These are phyloP conservation scores for Nannospalax galili DNA, from an alignment of 2,113 vertebrate genomes.

Conservation along the genomic window DNA sequence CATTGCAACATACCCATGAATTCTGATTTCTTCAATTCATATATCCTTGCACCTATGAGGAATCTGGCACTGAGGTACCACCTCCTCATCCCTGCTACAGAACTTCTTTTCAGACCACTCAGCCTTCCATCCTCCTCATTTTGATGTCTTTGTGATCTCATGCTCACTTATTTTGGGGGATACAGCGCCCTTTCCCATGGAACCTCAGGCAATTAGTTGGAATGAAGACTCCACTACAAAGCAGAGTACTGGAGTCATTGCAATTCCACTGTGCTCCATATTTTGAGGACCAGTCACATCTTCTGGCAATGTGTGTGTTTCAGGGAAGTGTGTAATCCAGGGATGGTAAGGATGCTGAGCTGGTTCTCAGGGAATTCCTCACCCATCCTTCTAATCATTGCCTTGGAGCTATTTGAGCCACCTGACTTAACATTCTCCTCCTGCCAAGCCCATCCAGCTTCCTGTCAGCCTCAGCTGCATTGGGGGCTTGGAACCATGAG, in stretches of 20 bases:
- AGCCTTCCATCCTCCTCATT: neutral
- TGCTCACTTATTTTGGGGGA: neutral
- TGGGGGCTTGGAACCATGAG: conserved; percentile 30
- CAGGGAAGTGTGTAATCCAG: neutral
- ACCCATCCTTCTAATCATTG: conserved; percentile 9
- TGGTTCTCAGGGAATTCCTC: conserved; percentile 23
- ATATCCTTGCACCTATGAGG: neutral
- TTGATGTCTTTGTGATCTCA: neutral
- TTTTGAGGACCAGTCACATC: neutral
- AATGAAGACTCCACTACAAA: conserved; percentile 18
- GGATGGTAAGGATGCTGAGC: neutral
- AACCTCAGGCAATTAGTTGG: neutral
- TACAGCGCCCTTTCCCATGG: neutral
- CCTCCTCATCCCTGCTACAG: neutral
- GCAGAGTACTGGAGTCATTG: neutral
- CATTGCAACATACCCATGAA: neutral
- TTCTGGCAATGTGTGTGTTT: neutral
- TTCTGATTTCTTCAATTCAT: neutral
- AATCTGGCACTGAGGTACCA: neutral
- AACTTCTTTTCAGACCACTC: neutral
- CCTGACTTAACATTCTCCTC: neutral
- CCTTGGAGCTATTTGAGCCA: neutral
- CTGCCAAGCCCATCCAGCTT: neutral
- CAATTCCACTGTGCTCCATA: neutral
- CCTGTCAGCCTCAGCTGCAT: neutral